Conservation (phyloP, 2,113 vertebrate species). For the Hiodon tergisus region DNA sequence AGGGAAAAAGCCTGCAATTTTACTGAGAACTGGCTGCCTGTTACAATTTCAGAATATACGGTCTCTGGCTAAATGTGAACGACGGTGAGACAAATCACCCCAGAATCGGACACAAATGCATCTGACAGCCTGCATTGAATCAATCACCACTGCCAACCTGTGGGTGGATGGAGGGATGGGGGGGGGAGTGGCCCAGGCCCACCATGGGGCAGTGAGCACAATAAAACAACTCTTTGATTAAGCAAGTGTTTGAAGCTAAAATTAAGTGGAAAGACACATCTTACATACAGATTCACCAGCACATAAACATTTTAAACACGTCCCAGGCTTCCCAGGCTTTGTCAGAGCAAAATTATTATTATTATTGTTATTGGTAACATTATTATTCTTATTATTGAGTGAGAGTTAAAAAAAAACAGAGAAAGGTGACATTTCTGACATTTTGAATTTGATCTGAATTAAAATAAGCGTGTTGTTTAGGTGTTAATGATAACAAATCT, state of each 20-base stretch:
- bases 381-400: too few species aligned
- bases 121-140: slow-evolving; percentile 31
- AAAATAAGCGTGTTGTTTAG: too few species aligned
- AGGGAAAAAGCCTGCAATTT: slow-evolving; percentile 22
- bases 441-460: too few species aligned
- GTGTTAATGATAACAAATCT: too few species aligned
- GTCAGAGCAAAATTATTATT: too few species aligned
- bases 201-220: background rate
- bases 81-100: slow-evolving; percentile 34
- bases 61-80: slow-evolving; percentile 36
- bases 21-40: slow-evolving; percentile 26
- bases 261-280: too few species aligned
- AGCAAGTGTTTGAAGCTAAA: background rate
- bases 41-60: slow-evolving; percentile 34
- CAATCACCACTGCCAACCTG: slow-evolving; percentile 31
- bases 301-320: too few species aligned
- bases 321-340: too few species aligned
- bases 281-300: too few species aligned
- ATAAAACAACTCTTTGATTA: background rate
- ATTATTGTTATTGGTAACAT: too few species aligned
- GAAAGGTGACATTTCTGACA: too few species aligned
- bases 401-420: too few species aligned
- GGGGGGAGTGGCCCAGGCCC: background rate
- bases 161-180: slow-evolving; percentile 6
- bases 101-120: slow-evolving; percentile 27